Conservation (phyloP, 2,113 vertebrate genomes). For the Alouatta palliata region DNA sequence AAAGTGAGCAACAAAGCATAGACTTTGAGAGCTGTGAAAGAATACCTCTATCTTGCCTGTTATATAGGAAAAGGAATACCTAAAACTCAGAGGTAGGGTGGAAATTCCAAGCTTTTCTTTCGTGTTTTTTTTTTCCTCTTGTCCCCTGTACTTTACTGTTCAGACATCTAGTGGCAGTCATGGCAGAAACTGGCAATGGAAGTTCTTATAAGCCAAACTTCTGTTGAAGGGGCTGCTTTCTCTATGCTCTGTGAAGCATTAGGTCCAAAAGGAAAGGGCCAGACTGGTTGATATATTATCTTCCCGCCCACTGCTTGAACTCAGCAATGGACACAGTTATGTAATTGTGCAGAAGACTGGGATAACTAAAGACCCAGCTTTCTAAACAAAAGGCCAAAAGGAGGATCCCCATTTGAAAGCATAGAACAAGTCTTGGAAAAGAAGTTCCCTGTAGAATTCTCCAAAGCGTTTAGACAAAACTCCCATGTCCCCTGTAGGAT, state of each 20-base stretch:
- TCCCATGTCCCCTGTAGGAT: neutral
- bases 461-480: neutral
- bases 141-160: fast-evolving
- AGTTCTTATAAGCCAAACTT: neutral
- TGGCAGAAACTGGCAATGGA: neutral
- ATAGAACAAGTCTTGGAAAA: neutral
- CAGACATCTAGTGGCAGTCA: no score
- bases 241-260: fast-evolving
- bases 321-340: neutral
- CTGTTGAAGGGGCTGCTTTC: neutral
- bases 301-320: neutral
- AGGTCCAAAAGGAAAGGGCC: fast-evolving
- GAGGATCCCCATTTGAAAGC: neutral
- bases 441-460: neutral
- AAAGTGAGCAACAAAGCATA: neutral
- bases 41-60: neutral
- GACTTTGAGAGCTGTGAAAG: neutral
- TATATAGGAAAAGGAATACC: neutral
- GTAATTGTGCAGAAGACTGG: neutral
- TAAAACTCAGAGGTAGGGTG: neutral
- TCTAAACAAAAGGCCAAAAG: neutral
- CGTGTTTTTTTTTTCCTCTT: neutral
- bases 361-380: neutral
- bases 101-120: neutral
- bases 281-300: no score